phyloP scores from a whole-genome alignment of 2,888 invertebrate genomes.

The Calameuta idolon region DNA sequence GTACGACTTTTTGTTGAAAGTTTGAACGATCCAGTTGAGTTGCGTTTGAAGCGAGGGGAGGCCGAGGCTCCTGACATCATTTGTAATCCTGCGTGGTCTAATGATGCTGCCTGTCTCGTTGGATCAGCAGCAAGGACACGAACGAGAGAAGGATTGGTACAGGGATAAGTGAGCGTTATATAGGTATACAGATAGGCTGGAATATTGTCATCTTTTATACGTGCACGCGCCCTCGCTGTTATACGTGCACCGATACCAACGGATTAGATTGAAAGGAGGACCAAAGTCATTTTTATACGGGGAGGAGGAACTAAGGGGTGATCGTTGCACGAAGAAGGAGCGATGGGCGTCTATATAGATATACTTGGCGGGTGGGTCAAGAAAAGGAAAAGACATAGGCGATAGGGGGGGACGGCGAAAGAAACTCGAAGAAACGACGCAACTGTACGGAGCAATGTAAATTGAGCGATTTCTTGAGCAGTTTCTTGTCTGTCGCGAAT shows the following conservation, averaged over 20 bases:
- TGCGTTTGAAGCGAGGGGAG: constrained; percentile 15
- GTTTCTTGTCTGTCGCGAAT: constrained; percentile 4
- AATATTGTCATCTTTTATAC: background rate
- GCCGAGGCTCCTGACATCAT: constrained; percentile 44
- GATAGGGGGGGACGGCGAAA: too few species aligned
- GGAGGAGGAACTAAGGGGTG: background rate
- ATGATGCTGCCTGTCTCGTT: constrained; percentile 54
- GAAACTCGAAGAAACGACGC: background rate
- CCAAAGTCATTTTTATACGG: background rate
- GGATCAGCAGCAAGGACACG: background rate
- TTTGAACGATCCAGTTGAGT: constrained; percentile 20
- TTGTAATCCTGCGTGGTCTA: constrained; percentile 53
- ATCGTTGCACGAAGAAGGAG: background rate
- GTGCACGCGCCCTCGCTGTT: background rate
- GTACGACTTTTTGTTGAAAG: constrained; percentile 26
- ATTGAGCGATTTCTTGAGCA: background rate
- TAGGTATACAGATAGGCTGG: too few species aligned
- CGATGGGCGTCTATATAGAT: background rate
- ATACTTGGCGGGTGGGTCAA: background rate
- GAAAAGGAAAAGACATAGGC: background rate
- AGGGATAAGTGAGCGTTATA: background rate
- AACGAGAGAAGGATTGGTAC: background rate
- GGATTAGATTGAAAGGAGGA: background rate
- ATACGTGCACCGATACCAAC: background rate
- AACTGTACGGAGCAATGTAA: background rate